Conservation (phyloP, 1,140 invertebrate genomes). For the Drosophila pachea region DNA sequence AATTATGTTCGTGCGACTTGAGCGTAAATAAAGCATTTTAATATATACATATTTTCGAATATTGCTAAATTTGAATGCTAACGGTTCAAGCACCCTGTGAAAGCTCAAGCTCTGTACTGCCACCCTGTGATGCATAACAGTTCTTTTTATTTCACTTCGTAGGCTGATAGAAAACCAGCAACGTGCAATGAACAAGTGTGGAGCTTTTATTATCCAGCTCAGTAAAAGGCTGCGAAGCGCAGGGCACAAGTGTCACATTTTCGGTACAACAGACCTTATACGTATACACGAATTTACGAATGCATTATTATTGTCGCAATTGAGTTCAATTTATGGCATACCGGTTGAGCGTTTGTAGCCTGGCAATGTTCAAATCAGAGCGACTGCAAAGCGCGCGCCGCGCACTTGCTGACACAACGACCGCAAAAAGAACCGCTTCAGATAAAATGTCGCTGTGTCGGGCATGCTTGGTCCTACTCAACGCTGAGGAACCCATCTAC, state of each 20-base stretch:
- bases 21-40: conserved; percentile 16
- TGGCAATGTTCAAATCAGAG: conserved; percentile 48
- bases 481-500: conserved; percentile 36
- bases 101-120: conserved; percentile 12
- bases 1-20: conserved; percentile 27
- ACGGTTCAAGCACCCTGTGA: conserved; percentile 15
- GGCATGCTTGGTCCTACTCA: conserved; percentile 57
- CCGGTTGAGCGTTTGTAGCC: conserved; percentile 15
- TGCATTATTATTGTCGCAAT: conserved; percentile 34
- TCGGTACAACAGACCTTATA: neutral
- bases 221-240: conserved; percentile 33
- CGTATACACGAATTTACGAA: conserved; percentile 5
- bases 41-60: neutral
- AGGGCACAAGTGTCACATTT: conserved; percentile 18
- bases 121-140: conserved; percentile 40
- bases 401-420: conserved; percentile 46
- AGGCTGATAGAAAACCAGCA: conserved; percentile 13
- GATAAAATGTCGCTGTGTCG: conserved; percentile 52
- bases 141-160: conserved; percentile 11
- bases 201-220: conserved; percentile 61
- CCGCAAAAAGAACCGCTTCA: neutral
- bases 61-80: conserved; percentile 13
- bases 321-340: conserved; percentile 49
- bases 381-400: conserved; percentile 33
- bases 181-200: conserved; percentile 21